phyloP scores from a whole-genome alignment of 2,113 vertebrate species.

The Mirounga angustirostris region DNA sequence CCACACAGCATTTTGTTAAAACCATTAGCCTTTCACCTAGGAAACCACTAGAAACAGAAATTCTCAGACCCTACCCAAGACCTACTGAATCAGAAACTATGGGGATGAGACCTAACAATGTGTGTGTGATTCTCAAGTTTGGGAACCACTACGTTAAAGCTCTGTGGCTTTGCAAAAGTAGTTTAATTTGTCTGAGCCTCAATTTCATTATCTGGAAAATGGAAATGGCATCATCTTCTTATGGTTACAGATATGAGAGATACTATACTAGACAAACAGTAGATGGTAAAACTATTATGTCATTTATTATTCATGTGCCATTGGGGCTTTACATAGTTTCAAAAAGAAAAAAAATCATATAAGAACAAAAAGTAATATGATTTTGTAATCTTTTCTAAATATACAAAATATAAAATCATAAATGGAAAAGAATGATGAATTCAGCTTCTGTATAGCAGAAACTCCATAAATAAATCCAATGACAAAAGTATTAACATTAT shows the following conservation, averaged over 20 bases:
- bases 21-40: background rate
- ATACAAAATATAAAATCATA: background rate
- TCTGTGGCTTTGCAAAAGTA: background rate
- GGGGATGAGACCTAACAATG: background rate
- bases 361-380: background rate
- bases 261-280: background rate
- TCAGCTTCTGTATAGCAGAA: background rate
- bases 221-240: background rate
- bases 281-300: background rate
- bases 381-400: background rate
- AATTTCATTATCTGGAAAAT: background rate
- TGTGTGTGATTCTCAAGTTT: background rate
- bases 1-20: background rate
- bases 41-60: background rate
- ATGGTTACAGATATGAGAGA: background rate
- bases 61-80: background rate
- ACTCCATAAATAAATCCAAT: background rate
- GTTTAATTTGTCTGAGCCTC: background rate
- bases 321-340: background rate
- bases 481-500: background rate
- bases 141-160: background rate
- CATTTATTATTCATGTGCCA: background rate
- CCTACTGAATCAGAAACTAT: background rate
- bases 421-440: background rate
- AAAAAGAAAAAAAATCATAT: background rate